Base-by-base conservation (phyloP, 1,140 invertebrate species). In the Sycophila sp. region DNA sequence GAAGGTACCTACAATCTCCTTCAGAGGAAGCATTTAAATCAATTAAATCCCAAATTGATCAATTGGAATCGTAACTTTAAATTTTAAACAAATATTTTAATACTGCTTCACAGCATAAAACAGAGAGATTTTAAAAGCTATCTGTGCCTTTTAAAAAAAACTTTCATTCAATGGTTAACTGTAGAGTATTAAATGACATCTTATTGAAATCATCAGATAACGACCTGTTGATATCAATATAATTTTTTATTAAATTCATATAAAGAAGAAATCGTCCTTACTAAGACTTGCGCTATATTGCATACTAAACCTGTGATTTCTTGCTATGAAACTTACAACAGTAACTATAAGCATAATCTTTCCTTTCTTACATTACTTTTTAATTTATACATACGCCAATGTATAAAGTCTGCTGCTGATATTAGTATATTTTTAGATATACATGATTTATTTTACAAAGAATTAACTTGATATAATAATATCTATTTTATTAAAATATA, bases 1-100 rank as follows among this genome's bases (percentile, higher is more conserved):
- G 76, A 77, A 81, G 76, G 76, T 90, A 78, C 78, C 85, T 83
- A 76, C 84, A 89, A 63, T 86, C 87, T 1, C 85, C 88, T 1
- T 82, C 86, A 2, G 86, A 87, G 51, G 87, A 88, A 73, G 77
- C 79, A 56, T 68, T 82, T 7, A 60, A 82, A 36, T 74, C 77
- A 24, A 26, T 88, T 26, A 85, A 83, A 81, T 78, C 83, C 6
- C 81, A 83, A 72, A 74, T 80, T 6, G 77, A 75, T 69, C 74
- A 78, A 22, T 72, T 76, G 17, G 72, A 74, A 59, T 34, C 62
- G 2, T 73, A 78, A 55, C n/a, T n/a, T 28, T 1, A 36, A 26
- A 34, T 51, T 34, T 63, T 1, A 53, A 36, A 17, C 8, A 24
- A 24, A 47, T 22, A 1, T 47, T 19, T n/a, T n/a, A n/a, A n/a